phyloP scores from a whole-genome alignment of 2,113 vertebrate species.

The Xiphophorus couchianus region DNA sequence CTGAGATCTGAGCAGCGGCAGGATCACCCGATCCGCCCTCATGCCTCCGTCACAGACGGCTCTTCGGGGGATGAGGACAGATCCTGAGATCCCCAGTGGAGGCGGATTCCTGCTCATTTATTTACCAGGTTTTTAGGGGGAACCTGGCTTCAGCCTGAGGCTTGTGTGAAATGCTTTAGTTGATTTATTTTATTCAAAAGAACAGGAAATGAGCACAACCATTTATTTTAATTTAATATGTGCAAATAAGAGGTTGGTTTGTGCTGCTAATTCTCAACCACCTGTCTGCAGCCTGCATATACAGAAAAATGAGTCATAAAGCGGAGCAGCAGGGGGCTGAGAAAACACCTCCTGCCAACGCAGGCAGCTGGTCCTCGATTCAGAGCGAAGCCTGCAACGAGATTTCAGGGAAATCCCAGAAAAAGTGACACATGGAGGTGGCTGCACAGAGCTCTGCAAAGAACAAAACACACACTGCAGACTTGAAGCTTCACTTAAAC shows the following conservation, averaged over 20 bases:
- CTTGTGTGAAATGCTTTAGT: constrained; percentile 12
- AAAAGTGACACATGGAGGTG: constrained; percentile 17
- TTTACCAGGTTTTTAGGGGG: constrained; percentile 67
- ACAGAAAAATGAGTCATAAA: constrained; percentile 15
- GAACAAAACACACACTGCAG: background rate
- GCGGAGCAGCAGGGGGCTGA: constrained; percentile 21
- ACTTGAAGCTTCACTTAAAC: background rate
- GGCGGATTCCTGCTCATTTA: constrained; percentile 78
- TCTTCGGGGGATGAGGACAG: constrained; percentile 74
- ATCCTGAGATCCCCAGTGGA: constrained; percentile 63
- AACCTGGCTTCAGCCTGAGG: constrained; percentile 44
- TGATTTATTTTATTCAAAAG: background rate
- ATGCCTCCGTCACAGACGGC: constrained; percentile 68
- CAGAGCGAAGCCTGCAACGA: constrained; percentile 27
- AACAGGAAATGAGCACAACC: background rate
- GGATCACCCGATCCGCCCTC: constrained; percentile 69
- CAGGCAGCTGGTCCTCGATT: constrained; percentile 50
- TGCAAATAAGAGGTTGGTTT: background rate
- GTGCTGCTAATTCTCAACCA: background rate
- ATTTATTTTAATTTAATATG: background rate
- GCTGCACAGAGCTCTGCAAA: background rate
- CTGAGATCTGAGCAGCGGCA: constrained; percentile 71
- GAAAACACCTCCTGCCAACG: constrained; percentile 61
- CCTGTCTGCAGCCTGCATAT: constrained; percentile 23
- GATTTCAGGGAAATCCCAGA: constrained; percentile 40